Evolutionary conservation across 2,797 vertebrate species (phyloP), one percentile per base, ranked within the genome.

Genomic region (Rhodeus uyekii): DNA sequence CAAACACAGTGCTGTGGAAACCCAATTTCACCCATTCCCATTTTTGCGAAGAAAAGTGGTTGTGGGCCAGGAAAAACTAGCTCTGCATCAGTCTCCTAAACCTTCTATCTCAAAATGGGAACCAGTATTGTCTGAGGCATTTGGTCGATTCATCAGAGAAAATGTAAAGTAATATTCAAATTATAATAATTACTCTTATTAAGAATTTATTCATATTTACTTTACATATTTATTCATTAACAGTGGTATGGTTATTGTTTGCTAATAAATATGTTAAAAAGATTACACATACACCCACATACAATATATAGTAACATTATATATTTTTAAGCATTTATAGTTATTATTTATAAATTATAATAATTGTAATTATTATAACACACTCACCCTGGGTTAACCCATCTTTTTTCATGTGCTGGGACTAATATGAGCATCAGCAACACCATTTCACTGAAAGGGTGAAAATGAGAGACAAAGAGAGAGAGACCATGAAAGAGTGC

Each of bases 401-500:
- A 42, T 44, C 36, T 77, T 10, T 76, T 46, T 50, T 8, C 8
- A 24, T 32, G 22, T 46, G 12, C 72, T 38, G 14, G 14, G n/a
- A 14, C 8, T 58, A 74, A 38, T 58, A 36, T 74, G n/a, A 58
- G 27, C 29, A 55, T 32, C 38, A 60, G n/a, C 19, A 60, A n/a
- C 7, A 44, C 0, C 14, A 46, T 80, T 60, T 71, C 14, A 16
- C 38, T 32, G 6, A 53, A 78, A 68, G 39, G 42, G 12, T 58
- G 18, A 63, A 46, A 10, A 76, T 55, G 77, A 58, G 77, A 55
- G 38, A 80, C 32, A 76, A 16, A 67, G 44, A 34, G 53, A 65
- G 29, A 55, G 61, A 69, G 63, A 36, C 32, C 46, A 69, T 46
- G 32, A 69, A 82, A 69, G 39, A 76, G 27, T 69, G 46, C 79